A percentile compares a stretch with the other conserved stretches of the same genome.
Evolutionary conservation across 2,888 invertebrate species (phyloP).

Genomic region (Hipparchia semele): DNA sequence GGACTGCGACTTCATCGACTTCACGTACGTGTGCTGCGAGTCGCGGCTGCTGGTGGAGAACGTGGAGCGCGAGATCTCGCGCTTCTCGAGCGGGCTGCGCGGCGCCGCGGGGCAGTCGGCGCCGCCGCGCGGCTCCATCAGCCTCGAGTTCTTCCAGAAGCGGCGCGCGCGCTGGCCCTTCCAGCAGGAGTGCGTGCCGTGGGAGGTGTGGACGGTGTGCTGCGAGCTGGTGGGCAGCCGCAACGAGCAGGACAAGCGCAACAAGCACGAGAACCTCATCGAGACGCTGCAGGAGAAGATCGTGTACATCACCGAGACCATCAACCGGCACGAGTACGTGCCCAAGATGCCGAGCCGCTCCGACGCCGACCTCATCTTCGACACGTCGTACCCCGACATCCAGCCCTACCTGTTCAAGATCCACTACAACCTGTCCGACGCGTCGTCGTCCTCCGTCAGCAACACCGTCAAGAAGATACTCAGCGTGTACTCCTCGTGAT

Average conservation of each 20-base stretch:
- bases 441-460: conserved; percentile 91
- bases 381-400: conserved; percentile 95
- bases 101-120: conserved; percentile 84
- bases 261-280: conserved; percentile 93
- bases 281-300: conserved; percentile 96
- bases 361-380: conserved; percentile 96
- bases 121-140: conserved; percentile 91
- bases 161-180: conserved; percentile 95
- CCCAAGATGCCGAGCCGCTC: conserved; percentile 97
- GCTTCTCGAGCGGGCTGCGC: conserved; percentile 90
- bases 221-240: conserved; percentile 93
- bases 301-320: conserved; percentile 96
- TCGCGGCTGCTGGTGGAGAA: conserved; percentile 89
- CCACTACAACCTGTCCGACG: conserved; percentile 91
- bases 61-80: conserved; percentile 89
- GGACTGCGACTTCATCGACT: conserved; percentile 98
- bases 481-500: conserved; percentile 86
- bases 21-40: conserved; percentile 98
- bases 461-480: conserved; percentile 95
- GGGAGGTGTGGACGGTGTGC: conserved; percentile 99
- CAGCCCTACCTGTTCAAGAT: conserved; percentile 99
- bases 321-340: conserved; percentile 97
- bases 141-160: conserved; percentile 97
- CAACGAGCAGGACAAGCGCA: conserved; percentile 93
- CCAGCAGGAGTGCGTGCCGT: conserved; percentile 95